Evolutionary conservation across 2,113 vertebrate species (phyloP), one percentile per base, ranked within the genome.

Genomic region (Struthidea cinerea): DNA sequence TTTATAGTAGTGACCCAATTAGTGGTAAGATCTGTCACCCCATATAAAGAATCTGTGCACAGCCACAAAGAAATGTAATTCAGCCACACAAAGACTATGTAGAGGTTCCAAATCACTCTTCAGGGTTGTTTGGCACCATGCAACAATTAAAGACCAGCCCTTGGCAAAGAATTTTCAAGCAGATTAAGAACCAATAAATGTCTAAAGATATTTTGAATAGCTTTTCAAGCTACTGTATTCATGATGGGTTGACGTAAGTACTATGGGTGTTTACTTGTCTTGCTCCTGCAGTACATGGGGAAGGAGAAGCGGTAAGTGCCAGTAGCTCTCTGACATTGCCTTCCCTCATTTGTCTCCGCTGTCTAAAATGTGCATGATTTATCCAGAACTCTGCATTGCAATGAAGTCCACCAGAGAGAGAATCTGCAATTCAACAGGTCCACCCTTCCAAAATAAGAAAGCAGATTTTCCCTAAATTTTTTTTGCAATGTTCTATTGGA

Each of bases 1-100:
- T 65, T 93, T 94, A 71, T 89, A 71, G n/a, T 60, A 71, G 22
- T 91, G 55, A 89, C 65, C 56, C 39, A 89, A 30, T 94, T 92
- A 89, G 9, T 53, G 32, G n/a, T 60, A 61, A 49, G 41, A 82
- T 52, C 28, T 8, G 1, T 76, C 41, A 93, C 30, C 10, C 7
- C 5, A 16, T 33, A 23, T 44, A 75, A 91, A 63, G 35, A 89
- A 77, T 77, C 69, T 61, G 11, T 89, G 35, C 14, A 44, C 26
- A 42, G 19, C 44, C 61, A 74, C 26, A 39, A 74, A 84, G n/a
- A 53, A 68, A 74, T 23, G 3, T 15, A 57, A 60, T 80, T 87
- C 41, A 57, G 32, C 33, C 50, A 37, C 56, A 50, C 9, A 61
- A 52, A 69, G 33, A 61, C 24, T 49, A 8, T 21, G 5, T 12